Evolutionary conservation across 92 coral and sea anemone species (phyloP), one percentile per base, ranked within the genome.

Genomic region (Umimayanthus kanabou): DNA sequence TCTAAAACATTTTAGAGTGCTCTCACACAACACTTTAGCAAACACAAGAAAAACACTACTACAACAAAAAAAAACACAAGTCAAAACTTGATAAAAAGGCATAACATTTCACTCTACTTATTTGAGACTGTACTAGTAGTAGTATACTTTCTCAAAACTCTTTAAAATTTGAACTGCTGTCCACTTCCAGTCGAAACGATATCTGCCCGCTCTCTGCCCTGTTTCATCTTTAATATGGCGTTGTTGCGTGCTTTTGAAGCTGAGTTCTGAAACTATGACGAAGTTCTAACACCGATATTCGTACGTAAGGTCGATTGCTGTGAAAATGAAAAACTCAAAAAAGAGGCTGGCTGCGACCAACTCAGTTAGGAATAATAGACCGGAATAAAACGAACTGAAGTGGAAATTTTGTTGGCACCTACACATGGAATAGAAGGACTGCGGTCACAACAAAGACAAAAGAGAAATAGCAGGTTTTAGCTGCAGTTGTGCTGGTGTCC

Each of bases 1-100:
- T 74, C 49, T 39, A 81, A 67, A 67, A 42, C 76, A 29, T 43
- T 82, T 67, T 72, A 37, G 69, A 67, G 65, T 83, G 71, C 40
- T 82, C 65, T 33, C 61, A 43, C 49, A 22, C 50, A 20, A 39
- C 79, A 75, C 30, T 75, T 75, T 73, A 39, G 65, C 65, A 57
- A 10, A 4, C 0, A 33, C 0, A 13, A 61, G 25, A 61, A 22
- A 18, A 61, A 20, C 25, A 22, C 69, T 61, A 61, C 69, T 5
- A 61, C 8, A 61, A 61, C 25, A 61, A 22, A 61, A 61, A 6
- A 18, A 61, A 61, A 61, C 69, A 61, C 39, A 33, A 26, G 20
- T 15, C 77, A 40, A 40, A 28, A 37, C 77, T 22, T 33, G 7
- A 33, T 33, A 73, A 73, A 14, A 73, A 37, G 58, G 20, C 14